Base-by-base conservation (phyloP, 2,888 invertebrate genomes). In the Bombylius major region DNA sequence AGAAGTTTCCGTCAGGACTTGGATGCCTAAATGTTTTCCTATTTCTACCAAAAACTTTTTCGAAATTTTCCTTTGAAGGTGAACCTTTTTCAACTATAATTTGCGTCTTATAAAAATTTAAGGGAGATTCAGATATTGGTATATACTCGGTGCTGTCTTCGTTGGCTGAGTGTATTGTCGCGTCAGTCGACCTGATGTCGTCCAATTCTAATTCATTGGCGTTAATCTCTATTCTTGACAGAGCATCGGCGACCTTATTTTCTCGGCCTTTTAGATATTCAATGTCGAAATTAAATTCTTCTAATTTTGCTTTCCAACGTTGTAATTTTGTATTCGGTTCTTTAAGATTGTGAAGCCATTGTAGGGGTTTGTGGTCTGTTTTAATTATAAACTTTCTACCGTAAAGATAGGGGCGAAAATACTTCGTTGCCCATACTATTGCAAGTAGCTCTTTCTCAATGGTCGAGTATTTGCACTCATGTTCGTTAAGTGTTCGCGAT, bases 331-430 rank as follows among this genome's bases (percentile, higher is more conserved):
- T 66, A 36, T 65, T 67, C 0, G 70, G 70, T n/a, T 72, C 69
- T 61, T 71, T 71, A 0, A 70, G 44, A 1, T 60, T 65, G 62
- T 68, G 65, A 0, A 72, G 51, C 67, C 69, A 72, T 5, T 60
- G 62, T 4, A 72, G 54, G 0, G 70, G 69, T 55, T 65, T 60
- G 55, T 73, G 72, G 52, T 75, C 73, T 0, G 70, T 73, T 5
- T 66, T 63, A 0, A 73, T 68, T 0, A 55, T 65, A 45, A 74
- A 72, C 52, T 65, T 64, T 44, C 61, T 61, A 4, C 67, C 68
- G 34, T 67, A 68, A 5, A 70, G n/a, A 23, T 69, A 69, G 1
- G 66, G 67, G 34, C 68, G 47, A 39, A 69, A 70, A 51, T 68
- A 64, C 59, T 69, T 67, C 2, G 60, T 56, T 0, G 66, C 67